A percentile compares a stretch with the other conserved stretches of the same genome.
Evolutionary conservation across 2,888 invertebrate species (phyloP).

Genomic region (Laspeyria flexula): DNA sequence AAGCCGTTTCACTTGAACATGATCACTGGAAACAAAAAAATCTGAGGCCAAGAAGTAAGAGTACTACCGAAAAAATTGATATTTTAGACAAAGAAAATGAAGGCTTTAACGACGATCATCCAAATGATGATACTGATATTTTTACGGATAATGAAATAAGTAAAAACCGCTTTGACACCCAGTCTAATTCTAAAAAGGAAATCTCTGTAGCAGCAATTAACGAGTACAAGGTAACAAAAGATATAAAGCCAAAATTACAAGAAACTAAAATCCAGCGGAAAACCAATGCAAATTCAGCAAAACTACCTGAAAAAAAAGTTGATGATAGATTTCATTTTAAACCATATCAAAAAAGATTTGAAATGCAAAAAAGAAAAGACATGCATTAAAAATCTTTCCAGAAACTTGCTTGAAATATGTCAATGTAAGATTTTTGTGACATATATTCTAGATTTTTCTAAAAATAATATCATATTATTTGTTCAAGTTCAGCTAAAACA

Average conservation of each 20-base stretch:
- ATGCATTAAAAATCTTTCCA: too few species aligned
- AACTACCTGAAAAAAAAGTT: slow-evolving; percentile 1
- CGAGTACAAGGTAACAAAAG: background rate
- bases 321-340: slow-evolving; percentile 24
- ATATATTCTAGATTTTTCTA: too few species aligned
- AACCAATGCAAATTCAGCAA: background rate
- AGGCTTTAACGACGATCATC: slow-evolving; percentile 26
- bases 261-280: too few species aligned
- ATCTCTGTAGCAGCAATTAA: background rate
- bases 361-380: slow-evolving; percentile 15
- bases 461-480: too few species aligned
- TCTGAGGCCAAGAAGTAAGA: background rate
- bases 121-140: slow-evolving; percentile 7
- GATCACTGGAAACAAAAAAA: background rate
- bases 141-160: slow-evolving; percentile 9
- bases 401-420: too few species aligned
- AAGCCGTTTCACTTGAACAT: background rate
- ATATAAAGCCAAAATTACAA: background rate
- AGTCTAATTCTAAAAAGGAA: background rate
- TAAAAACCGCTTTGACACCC: too few species aligned
- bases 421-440: too few species aligned
- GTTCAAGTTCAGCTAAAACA: too few species aligned
- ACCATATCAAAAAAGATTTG: slow-evolving; percentile 38
- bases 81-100: slow-evolving; percentile 51
- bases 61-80: background rate